Evolutionary conservation across 2,113 vertebrate genomes (phyloP), one percentile per base, ranked within the genome.

Genomic region (Muntiacus reevesi): DNA sequence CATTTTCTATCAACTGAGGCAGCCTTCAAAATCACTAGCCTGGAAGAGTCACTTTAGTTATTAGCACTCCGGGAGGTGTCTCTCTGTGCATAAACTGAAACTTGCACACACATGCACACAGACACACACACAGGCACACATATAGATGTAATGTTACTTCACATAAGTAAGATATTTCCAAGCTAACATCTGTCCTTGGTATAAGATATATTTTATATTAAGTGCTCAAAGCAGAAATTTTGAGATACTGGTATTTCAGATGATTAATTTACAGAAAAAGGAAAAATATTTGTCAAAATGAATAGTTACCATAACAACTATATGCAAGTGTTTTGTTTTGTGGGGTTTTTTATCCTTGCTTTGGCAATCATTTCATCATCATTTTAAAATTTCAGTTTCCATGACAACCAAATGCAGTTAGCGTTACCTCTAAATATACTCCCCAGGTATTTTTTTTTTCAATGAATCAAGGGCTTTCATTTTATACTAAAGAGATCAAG

Each of bases 291-390:
- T 85, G 43, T 96, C 95, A 83, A 97, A 98, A 96, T 95, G 60
- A 94, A 90, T 92, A 97, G 98, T 98, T 98, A 91, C 98, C 97
- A 99, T 98, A 98, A 98, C 98, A 98, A 98, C 98, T 95, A 94
- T 88, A 98, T 97, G 91, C 89, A 96, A 96, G 94, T 79, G 92
- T 97, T 96, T 97, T 79, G 25, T 64, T 45, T 43, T 3, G 50
- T 33, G 47, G 30, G 8, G 3, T 3, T 62, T 23, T 16, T 13
- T 43, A 6, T 25, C 16, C 40, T 4, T 33, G 13, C 97, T 94
- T 98, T 98, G 96, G 96, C 96, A 98, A 98, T 98, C 78, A 97
- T 84, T 97, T 97, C 93, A 97, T 97, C 87, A 98, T 98, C 87
- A 95, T 97, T 98, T 98, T 96, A 98, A 85, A 96, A 98, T 98